Base-by-base conservation (phyloP, 2,113 vertebrate genomes). In the Hyaena hyaena region DNA sequence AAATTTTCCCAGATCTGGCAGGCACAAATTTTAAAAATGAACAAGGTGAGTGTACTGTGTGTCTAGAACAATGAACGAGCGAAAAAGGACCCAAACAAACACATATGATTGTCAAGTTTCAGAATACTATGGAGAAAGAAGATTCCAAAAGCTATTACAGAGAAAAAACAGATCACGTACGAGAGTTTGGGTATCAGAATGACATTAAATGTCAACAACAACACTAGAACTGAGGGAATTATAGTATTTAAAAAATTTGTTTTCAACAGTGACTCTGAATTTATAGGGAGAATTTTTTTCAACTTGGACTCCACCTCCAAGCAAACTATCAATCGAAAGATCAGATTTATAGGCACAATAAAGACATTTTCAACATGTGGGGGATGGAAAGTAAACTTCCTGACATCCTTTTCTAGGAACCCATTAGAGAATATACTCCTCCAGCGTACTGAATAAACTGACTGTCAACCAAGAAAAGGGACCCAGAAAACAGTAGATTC, bases 251-350 rank as follows among this genome's bases (percentile, higher is more conserved):
- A 63, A 58, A 85, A 79, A 31, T 23, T 68, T 43, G 26, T 79
- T 91, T 93, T 88, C 63, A 90, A 65, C 15, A 94, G 2, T 77
- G 55, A 21, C 71, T 45, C 58, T 45, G 61, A 97, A 95, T 76
- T 91, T 73, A 76, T 8, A 77, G n/a, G 58, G 19, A 90, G 82
- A 92, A 83, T 65, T 35, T 19, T 24, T 85, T 79, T 65, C 33
- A 95, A 55, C 35, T 58, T 5, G 35, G 39, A 87, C 45, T 63
- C 50, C 39, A n/a, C 28, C 35, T 65, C n/a, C 4, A 39, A 45
- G 33, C 10, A 93, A 94, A 77, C 4, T 39, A 74, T 45, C 50
- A 31, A 39, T 19, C 50, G 33, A 91, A 77, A 93, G 19, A 73
- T 39, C 63, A 84, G 26, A 73, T 28, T 76, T 63, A 73, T 26